Conservation (phyloP, 1,140 invertebrate species). For the Listronotus bonariensis region DNA sequence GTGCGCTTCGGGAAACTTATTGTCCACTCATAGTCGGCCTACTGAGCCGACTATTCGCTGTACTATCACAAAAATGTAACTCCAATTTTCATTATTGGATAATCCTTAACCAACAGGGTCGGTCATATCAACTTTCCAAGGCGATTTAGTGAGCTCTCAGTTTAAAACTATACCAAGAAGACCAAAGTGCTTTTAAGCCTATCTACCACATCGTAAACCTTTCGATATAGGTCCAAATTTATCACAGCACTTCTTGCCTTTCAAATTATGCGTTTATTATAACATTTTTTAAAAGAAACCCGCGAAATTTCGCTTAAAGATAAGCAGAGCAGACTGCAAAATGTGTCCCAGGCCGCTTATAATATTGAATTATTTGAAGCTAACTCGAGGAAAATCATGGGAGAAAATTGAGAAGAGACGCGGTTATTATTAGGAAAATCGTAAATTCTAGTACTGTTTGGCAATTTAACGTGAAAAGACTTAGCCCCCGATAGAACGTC, state of each 20-base stretch:
- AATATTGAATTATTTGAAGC: conserved; percentile 33
- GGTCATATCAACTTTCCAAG: no score
- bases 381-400: conserved; percentile 12
- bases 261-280: conserved; percentile 28
- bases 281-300: conserved; percentile 12
- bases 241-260: background rate
- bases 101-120: no score
- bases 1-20: no score
- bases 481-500: no score
- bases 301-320: conserved; percentile 25
- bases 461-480: no score
- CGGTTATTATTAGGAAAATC: conserved; percentile 33
- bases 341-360: conserved; percentile 31
- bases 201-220: conserved; percentile 5
- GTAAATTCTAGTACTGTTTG: conserved; percentile 33
- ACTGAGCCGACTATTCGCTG: no score
- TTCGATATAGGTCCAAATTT: conserved; percentile 16
- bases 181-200: no score
- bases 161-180: no score
- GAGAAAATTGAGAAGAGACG: conserved; percentile 24
- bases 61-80: no score
- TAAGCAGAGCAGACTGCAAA: conserved; percentile 28
- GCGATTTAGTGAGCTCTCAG: no score
- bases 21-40: no score
- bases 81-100: no score